Evolutionary conservation across 2,888 invertebrate genomes (phyloP).

Genomic region (Platycheirus rosarum): DNA sequence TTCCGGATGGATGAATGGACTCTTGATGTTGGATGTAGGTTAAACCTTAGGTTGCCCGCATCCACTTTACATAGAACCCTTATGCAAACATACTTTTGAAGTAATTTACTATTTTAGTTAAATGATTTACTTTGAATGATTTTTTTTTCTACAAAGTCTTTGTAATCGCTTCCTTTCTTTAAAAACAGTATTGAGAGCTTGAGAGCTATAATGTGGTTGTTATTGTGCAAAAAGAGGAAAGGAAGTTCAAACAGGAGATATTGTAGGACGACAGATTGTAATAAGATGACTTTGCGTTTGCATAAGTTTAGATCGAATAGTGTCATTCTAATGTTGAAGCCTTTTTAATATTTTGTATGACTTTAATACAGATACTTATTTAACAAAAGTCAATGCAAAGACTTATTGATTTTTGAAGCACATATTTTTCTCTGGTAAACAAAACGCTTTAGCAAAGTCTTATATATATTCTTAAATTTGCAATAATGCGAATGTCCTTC

Average conservation of each 20-base stretch:
- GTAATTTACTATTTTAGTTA: conserved; percentile 38
- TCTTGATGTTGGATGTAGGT: conserved; percentile 63
- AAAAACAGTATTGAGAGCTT: neutral
- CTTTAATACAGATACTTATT: too few relatives aligned
- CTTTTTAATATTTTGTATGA: too few relatives aligned
- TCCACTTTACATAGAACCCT: neutral
- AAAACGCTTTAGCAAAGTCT: too few relatives aligned
- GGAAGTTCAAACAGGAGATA: neutral
- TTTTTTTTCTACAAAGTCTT: neutral
- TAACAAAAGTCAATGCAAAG: too few relatives aligned
- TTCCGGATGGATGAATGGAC: conserved; percentile 60
- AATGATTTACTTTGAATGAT: conserved; percentile 35
- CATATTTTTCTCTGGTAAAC: too few relatives aligned
- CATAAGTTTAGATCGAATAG: too few relatives aligned
- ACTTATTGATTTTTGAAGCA: too few relatives aligned
- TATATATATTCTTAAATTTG: too few relatives aligned
- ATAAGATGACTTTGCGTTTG: conserved; percentile 30
- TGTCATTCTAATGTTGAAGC: too few relatives aligned
- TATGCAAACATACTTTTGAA: conserved; percentile 14
- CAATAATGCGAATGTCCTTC: too few relatives aligned
- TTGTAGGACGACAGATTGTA: conserved; percentile 13
- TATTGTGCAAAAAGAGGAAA: neutral
- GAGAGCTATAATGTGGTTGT: neutral
- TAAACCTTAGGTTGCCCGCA: conserved; percentile 36
- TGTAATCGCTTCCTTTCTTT: conserved; percentile 1